A percentile compares a stretch with the other conserved stretches of the same genome.
These are phyloP conservation scores for Agrotis segetum DNA, from an alignment of 2,888 invertebrate genomes.

Conservation along the genomic window DNA sequence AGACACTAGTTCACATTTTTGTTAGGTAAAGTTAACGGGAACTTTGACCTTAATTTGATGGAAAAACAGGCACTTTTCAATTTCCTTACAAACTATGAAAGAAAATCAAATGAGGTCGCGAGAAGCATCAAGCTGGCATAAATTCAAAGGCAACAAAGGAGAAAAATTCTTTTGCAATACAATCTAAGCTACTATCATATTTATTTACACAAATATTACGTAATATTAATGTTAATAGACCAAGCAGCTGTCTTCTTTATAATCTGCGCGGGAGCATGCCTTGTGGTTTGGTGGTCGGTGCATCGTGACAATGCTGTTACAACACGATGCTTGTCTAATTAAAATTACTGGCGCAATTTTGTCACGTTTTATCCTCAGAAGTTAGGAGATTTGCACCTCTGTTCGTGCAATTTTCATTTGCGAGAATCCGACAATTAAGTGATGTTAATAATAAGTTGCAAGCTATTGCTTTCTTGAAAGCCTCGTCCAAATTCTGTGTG, in stretches of 20 bases:
- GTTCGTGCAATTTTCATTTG: slow-evolving; percentile 12
- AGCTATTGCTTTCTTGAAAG: too few species aligned
- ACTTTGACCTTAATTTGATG: too few species aligned
- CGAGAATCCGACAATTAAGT: not conserved
- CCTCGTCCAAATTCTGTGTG: not conserved
- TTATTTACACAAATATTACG: slow-evolving; percentile 47
- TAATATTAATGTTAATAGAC: slow-evolving; percentile 45
- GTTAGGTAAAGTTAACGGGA: too few species aligned
- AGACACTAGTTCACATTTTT: too few species aligned
- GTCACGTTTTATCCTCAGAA: slow-evolving; percentile 36
- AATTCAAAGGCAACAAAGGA: not conserved
- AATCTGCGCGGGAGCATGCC: slow-evolving; percentile 54
- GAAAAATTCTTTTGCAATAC: slow-evolving; percentile 21
- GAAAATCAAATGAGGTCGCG: too few species aligned
- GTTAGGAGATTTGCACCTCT: slow-evolving; percentile 29
- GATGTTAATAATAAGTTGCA: not conserved
- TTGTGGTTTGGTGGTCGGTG: slow-evolving; percentile 71
- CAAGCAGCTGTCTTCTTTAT: slow-evolving; percentile 53
- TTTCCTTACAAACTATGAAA: too few species aligned
- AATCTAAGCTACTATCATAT: not conserved
- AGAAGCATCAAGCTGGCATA: not conserved
- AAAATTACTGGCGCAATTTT: slow-evolving; percentile 68
- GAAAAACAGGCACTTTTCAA: too few species aligned
- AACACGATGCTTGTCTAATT: slow-evolving; percentile 77
- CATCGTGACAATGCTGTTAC: slow-evolving; percentile 81